Evolutionary conservation across 2,797 vertebrate species (phyloP), one percentile per base, ranked within the genome.

Genomic region (Eulemur rubriventer): DNA sequence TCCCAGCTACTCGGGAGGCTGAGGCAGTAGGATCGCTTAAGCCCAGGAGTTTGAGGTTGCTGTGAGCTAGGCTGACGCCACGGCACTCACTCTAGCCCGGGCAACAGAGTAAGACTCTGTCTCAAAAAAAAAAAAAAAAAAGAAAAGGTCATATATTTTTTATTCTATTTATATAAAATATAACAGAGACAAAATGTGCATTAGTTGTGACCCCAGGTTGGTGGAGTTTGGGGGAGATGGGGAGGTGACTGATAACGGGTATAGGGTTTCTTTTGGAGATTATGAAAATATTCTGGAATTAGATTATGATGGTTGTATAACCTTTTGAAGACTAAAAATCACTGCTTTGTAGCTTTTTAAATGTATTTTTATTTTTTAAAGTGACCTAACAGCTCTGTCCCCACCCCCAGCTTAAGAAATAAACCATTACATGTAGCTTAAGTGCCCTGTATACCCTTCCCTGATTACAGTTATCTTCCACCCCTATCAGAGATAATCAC

Each of bases 351-450:
- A 75, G 67, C 24, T 82, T 86, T 46, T 52, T 46, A 85, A 69
- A 76, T 30, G 2, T 46, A 80, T 33, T 80, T 92, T 96, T 88
- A 88, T 61, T 61, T 96, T 93, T 61, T 61, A 78, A 91, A 95
- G 55, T 76, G 46, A 95, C 80, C 14, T 63, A 90, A 52, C 7
- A 89, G 50, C 46, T 84, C 28, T 78, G n/a, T 67, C 17, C 50
- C 38, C 26, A 78, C 8, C 28, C 4, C 48, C 2, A 50, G n/a
- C 18, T 76, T 94, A 95, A 91, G 69, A 69, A 82, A 88, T 26
- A 67, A 86, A 94, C 13, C 35, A 48, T 81, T 81, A 78, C 7
- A 63, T 65, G 12, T 55, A 93, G 65, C 65, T 86, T 13, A 48
- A 81, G 69, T 72, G 55, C 41, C 72, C 86, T 84, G 9, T 67